Percentiles rank a stretch among this genome's conserved stretches.
Conservation (phyloP, 2,888 invertebrate species). For the Synergus laeviventris region DNA sequence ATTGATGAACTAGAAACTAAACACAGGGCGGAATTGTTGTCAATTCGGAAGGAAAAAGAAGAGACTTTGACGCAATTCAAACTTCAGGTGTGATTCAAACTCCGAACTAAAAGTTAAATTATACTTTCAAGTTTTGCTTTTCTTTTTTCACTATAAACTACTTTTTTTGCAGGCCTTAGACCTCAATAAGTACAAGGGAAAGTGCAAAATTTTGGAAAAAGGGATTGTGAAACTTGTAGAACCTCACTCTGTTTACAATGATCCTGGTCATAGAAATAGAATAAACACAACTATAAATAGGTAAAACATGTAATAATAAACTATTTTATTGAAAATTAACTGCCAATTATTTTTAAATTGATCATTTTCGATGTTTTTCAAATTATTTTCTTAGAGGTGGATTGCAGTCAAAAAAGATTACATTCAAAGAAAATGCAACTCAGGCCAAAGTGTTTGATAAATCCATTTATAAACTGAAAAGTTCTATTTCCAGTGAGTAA, state of each 20-base stretch:
- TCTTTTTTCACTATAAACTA: not conserved
- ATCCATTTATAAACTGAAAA: constrained; percentile 43
- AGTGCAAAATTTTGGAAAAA: constrained; percentile 66
- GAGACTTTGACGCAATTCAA: constrained; percentile 67
- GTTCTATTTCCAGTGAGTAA: constrained; percentile 51
- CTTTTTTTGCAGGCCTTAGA: constrained; percentile 60
- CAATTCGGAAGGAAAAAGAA: constrained; percentile 66
- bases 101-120: not conserved
- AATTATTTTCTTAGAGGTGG: not conserved
- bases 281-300: constrained; percentile 55
- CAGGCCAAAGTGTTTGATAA: constrained; percentile 41
- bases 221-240: constrained; percentile 65
- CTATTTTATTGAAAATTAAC: constrained; percentile 20
- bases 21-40: constrained; percentile 60
- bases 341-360: constrained; percentile 14
- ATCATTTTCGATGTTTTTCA: not conserved
- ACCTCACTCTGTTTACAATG: constrained; percentile 59
- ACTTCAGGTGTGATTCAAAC: constrained; percentile 60
- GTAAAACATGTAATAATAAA: constrained; percentile 46
- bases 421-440: constrained; percentile 23
- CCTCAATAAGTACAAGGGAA: constrained; percentile 62
- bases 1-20: constrained; percentile 65
- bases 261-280: constrained; percentile 56
- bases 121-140: not conserved
- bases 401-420: not conserved